Evolutionary conservation across 2,113 vertebrate genomes (phyloP), one percentile per base, ranked within the genome.

Genomic region (Xyliphius kryptos): DNA sequence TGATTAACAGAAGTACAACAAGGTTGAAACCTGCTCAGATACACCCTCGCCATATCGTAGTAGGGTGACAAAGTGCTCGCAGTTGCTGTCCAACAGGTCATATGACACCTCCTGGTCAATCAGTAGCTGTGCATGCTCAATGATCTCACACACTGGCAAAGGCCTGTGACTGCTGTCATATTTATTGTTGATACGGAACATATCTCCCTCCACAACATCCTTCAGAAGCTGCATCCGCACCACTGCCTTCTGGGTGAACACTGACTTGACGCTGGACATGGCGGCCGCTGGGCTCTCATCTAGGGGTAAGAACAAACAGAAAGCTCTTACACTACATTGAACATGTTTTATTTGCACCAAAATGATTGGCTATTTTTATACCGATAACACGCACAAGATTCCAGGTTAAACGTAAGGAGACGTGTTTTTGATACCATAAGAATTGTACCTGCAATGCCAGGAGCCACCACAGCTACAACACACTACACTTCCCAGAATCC

Each of bases 201-300:
- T 82, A 69, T 96, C 81, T 0, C 68, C 80, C 58, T 89, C 90
- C 60, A 91, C 91, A 15, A 93, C 92, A 0, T 91, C 92, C 69
- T 93, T 92, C 64, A 97, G 79, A 15, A 91, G 90, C 82, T 98
- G 89, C 91, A 93, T 93, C 77, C 88, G 91, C 50, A 93, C 92
- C 68, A 90, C 77, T 2, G 94, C 93, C 75, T 90, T 93, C 53
- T 82, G 82, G 70, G 89, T 93, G 76, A 95, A 94, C 56, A 97
- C 79, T 0, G 95, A 95, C 82, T 87, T 89, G 49, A 89, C 85
- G 0, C 92, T 96, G 70, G 83, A 83, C 44, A 87, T 81, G 0
- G 87, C 67, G 0, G 89, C 80, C 0, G 87, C 77, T 1, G 80
- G 76, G 48, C 81, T 84, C 75, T 91, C 90, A 48, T 90, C 93